These are phyloP conservation scores for Mungos mungo DNA, from an alignment of 2,113 vertebrate genomes.

Conservation along the genomic window DNA sequence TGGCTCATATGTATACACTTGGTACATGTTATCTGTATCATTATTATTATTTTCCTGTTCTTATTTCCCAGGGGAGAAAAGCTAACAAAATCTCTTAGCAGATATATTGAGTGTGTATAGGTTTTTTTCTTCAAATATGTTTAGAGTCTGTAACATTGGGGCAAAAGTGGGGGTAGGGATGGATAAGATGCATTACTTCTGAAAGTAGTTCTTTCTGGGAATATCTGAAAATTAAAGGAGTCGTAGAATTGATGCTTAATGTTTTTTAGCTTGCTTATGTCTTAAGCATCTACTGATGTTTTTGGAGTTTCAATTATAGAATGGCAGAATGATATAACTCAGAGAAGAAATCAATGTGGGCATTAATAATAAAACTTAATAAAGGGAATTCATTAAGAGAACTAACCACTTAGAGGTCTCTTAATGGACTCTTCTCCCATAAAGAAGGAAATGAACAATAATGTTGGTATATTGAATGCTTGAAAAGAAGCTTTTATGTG, in stretches of 20 bases:
- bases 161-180: background rate
- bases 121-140: background rate
- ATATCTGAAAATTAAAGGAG: conserved; percentile 47
- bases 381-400: conserved; percentile 68
- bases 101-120: background rate
- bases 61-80: background rate
- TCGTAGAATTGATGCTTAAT: background rate
- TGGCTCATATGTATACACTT: background rate
- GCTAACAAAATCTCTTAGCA: background rate
- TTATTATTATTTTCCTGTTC: background rate
- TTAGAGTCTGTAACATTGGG: background rate
- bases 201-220: background rate
- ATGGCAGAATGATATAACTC: conserved; percentile 33
- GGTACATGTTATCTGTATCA: background rate
- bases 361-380: conserved; percentile 72
- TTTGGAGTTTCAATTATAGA: conserved; percentile 55
- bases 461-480: background rate
- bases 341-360: conserved; percentile 58
- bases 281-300: conserved; percentile 34
- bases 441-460: conserved; percentile 61
- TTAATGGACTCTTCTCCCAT: conserved; percentile 43
- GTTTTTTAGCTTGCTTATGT: conserved; percentile 30
- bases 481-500: background rate
- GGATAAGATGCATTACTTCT: background rate
- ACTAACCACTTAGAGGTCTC: conserved; percentile 40